These are phyloP conservation scores for Tetragonula carbonaria DNA, from an alignment of 2,888 invertebrate genomes.

Conservation along the genomic window DNA sequence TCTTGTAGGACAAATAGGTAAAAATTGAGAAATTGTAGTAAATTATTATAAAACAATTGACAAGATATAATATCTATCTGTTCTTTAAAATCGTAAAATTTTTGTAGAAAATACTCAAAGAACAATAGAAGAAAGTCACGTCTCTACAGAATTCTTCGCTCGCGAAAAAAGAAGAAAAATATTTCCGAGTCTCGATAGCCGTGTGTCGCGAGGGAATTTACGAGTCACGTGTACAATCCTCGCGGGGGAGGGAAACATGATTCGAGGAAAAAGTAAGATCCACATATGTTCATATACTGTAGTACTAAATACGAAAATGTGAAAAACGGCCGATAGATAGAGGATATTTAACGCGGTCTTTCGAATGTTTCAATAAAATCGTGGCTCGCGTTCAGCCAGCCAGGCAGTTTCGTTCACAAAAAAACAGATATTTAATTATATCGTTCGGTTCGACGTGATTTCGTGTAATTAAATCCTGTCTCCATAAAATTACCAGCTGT, in stretches of 20 bases:
- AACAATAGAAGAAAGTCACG: background rate
- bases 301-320: background rate
- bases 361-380: conserved; percentile 45
- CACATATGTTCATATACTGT: no score
- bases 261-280: background rate
- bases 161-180: background rate
- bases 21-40: no score
- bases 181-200: background rate
- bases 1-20: no score
- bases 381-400: background rate
- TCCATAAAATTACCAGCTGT: conserved; percentile 54
- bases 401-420: conserved; percentile 40
- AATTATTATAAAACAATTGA: no score
- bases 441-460: conserved; percentile 52
- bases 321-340: background rate
- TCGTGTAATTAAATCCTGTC: conserved; percentile 60
- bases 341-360: conserved; percentile 12
- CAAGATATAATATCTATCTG: background rate
- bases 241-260: background rate
- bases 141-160: background rate
- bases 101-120: background rate
- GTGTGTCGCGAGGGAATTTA: background rate
- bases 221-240: background rate
- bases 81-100: background rate
- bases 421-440: conserved; percentile 54